A percentile compares a stretch with the other conserved stretches of the same genome.
phyloP scores from a whole-genome alignment of 2,888 invertebrate species.

The Drosophila tanythrix region DNA sequence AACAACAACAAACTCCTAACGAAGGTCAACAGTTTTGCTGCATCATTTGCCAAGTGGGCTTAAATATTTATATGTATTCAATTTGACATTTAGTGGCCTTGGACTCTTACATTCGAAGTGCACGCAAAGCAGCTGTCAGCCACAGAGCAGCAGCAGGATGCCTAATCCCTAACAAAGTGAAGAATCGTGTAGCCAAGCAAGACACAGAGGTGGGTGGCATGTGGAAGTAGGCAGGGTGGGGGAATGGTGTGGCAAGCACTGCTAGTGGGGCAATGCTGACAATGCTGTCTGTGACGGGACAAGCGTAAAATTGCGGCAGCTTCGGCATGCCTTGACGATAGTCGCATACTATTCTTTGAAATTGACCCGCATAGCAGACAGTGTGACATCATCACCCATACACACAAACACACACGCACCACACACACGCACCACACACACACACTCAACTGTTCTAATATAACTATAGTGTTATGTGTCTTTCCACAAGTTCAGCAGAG shows the following conservation, averaged over 20 bases:
- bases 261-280: slow-evolving; percentile 46
- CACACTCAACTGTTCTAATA: background rate
- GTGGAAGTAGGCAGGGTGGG: background rate
- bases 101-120: slow-evolving; percentile 43
- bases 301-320: slow-evolving; percentile 32
- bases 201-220: slow-evolving; percentile 1
- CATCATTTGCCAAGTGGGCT: slow-evolving; percentile 61
- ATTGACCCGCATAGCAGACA: slow-evolving; percentile 72
- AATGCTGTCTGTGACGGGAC: slow-evolving; percentile 50
- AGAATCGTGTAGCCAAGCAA: slow-evolving; percentile 30
- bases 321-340: slow-evolving; percentile 62
- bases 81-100: slow-evolving; percentile 69
- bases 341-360: slow-evolving; percentile 63
- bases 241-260: background rate
- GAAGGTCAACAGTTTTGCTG: slow-evolving; percentile 53
- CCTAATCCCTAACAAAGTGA: slow-evolving; percentile 35
- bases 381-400: slow-evolving; percentile 68
- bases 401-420: background rate
- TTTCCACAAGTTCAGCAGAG: background rate
- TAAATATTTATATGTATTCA: slow-evolving; percentile 71
- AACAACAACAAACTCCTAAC: slow-evolving; percentile 8
- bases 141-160: slow-evolving; percentile 19
- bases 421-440: background rate
- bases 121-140: slow-evolving; percentile 33
- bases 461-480: background rate